Evolutionary conservation across 2,888 invertebrate genomes (phyloP), one percentile per base, ranked within the genome.

Genomic region (Acheta domesticus): DNA sequence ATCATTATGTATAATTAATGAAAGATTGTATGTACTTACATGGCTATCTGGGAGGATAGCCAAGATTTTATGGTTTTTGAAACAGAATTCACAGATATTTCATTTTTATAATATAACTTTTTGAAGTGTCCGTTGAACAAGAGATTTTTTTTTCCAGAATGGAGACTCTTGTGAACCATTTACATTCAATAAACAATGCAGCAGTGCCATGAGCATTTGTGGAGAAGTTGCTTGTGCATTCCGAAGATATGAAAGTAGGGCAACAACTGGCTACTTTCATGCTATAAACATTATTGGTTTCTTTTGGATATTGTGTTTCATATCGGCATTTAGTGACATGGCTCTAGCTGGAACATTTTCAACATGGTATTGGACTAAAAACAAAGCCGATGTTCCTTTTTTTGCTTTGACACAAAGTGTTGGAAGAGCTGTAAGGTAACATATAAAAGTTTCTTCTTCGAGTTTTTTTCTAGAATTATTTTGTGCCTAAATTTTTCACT

Each of bases 331-430:
- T 81, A 93, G 94, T 11, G 95, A 98, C 86, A 96, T 98, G 94
- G 94, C 96, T 80, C 88, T 99, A 75, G 97, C 98, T 82, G 92
- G 91, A 75, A 92, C 94, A 2, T 96, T 96, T 87, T 94, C 96
- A 77, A 93, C 94, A 0, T 98, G 97, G 94, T 98, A 98, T 86
- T 98, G 97, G 97, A 96, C 98, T 0, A 94, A 93, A 84, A 89
- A 93, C 82, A 94, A 95, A 85, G 89, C 88, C 23, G 91, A 95
- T 84, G 90, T 98, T 14, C 96, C 97, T 0, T 93, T 93, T 84
- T 96, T 96, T 85, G 94, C 96, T 0, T 89, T 98, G 8, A 91
- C 93, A 0, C 86, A 88, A 12, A 93, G 97, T 48, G 89, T 95
- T 76, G 89, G 89, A 74, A 91, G 95, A 85, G 93, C 93, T 0